A percentile compares a stretch with the other conserved stretches of the same genome.
Evolutionary conservation across 1,140 invertebrate genomes (phyloP).

Genomic region (Epicauta chinensis): DNA sequence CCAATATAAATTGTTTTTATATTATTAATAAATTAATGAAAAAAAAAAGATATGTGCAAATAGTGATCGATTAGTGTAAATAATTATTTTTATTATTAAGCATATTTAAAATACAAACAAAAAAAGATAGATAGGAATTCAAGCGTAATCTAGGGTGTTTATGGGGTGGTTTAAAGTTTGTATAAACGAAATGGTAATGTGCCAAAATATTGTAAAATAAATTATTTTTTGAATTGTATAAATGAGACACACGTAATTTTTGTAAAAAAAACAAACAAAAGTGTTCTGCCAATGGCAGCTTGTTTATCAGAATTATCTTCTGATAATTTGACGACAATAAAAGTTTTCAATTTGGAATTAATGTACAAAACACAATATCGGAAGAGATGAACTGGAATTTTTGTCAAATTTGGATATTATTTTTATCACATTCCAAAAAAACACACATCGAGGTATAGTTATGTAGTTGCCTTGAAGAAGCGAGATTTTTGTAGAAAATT

Average conservation of each 20-base stretch:
- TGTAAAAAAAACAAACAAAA: too few relatives aligned
- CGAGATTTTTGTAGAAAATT: slow-evolving; percentile 9
- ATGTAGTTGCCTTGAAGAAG: slow-evolving; percentile 11
- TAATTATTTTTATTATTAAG: slow-evolving; percentile 23
- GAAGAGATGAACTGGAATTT: slow-evolving; percentile 34
- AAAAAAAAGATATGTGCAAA: slow-evolving; percentile 13
- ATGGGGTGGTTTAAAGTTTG: too few relatives aligned
- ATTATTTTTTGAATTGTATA: slow-evolving; percentile 9
- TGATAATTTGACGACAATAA: slow-evolving; percentile 16
- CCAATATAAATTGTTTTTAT: slow-evolving; percentile 22
- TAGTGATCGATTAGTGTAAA: slow-evolving; percentile 14
- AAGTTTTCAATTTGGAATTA: background rate
- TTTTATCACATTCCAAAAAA: slow-evolving; percentile 21
- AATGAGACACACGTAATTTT: slow-evolving; percentile 4
- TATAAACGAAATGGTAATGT: too few relatives aligned
- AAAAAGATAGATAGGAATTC: slow-evolving; percentile 18
- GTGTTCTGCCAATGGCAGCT: slow-evolving; percentile 28
- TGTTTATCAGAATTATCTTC: too few relatives aligned
- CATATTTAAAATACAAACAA: slow-evolving; percentile 4
- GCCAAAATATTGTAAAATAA: slow-evolving; percentile 24
- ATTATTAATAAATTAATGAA: background rate
- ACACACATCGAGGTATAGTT: too few relatives aligned
- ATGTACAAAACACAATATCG: slow-evolving; percentile 22
- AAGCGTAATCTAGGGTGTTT: too few relatives aligned
- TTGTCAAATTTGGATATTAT: slow-evolving; percentile 16